Base-by-base conservation (phyloP, 1,140 invertebrate species). In the Bombus consobrinus region DNA sequence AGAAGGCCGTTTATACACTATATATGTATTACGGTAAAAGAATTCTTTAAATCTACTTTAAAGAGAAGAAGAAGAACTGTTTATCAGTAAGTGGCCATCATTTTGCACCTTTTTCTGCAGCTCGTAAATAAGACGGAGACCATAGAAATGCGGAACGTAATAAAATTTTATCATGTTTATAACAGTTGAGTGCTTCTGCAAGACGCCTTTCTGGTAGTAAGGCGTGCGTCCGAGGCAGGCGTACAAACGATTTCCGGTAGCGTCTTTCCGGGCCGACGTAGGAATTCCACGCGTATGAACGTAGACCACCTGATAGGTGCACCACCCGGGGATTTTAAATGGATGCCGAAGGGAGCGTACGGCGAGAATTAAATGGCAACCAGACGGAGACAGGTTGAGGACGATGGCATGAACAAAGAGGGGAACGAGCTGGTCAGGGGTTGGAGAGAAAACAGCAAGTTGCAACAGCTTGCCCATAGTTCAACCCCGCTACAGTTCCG, bases 391-490 rank as follows among this genome's bases (percentile, higher is more conserved):
- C 79, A 85, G 86, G 62, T 32, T 18, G 53, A 62, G 76, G 53
- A 84, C 77, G 81, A 76, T 39, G 34, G 75, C 80, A 69, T 13
- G 75, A 80, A 80, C 74, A 64, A 43, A 73, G 81, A 76, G 85
- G 53, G 68, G 81, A 74, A 87, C 64, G 66, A 53, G 73, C 66
- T 41, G 81, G 62, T 32, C 76, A 80, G 79, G 80, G 79, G 78
- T 81, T 81, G 86, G 81, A 89, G 88, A 91, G 92, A 89, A 91
- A 93, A 90, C 86, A 85, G 83, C 78, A 84, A 85, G 83, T 87
- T 92, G 93, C 93, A 94, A 94, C 93, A 94, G 93, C 92, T 94
- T 94, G 93, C 92, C 92, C 92, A 93, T 94, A 94, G 92, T 93
- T 94, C 92, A 93, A 77, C 83, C 78, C 69, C 81, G 85, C 78